phyloP scores from a whole-genome alignment of 30 jellyfish, hydroid and myxozoan genomes.

The Pseudorhiza aurosa region DNA sequence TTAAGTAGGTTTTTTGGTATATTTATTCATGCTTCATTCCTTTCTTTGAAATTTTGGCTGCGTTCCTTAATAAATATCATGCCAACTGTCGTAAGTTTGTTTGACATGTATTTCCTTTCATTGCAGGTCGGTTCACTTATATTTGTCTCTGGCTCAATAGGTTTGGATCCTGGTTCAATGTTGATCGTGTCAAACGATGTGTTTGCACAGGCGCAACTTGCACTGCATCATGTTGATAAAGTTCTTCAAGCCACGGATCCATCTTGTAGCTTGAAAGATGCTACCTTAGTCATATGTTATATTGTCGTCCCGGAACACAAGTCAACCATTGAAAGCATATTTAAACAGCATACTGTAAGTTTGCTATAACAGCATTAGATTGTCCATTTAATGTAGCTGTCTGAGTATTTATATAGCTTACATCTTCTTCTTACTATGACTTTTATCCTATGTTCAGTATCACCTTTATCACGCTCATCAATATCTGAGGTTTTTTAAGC shows the following conservation, averaged over 20 bases:
- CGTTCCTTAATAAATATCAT: too few relatives aligned
- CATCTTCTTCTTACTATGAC: too few relatives aligned
- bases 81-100: too few relatives aligned
- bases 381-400: too few relatives aligned
- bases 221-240: constrained; percentile 67
- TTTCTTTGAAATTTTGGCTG: too few relatives aligned
- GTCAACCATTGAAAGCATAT: constrained; percentile 11
- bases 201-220: constrained; percentile 55
- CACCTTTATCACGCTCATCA: too few relatives aligned
- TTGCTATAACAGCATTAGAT: too few relatives aligned
- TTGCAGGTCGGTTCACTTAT: constrained; percentile 53
- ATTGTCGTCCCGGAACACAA: constrained; percentile 12
- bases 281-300: constrained; percentile 61
- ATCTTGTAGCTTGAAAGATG: constrained; percentile 6
- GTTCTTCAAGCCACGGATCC: constrained; percentile 55
- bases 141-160: constrained; percentile 85
- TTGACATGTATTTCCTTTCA: not conserved
- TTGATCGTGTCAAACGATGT: constrained; percentile 32
- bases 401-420: too few relatives aligned
- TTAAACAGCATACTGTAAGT: constrained; percentile 16
- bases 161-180: constrained; percentile 79
- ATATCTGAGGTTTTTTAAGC: too few relatives aligned
- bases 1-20: too few relatives aligned
- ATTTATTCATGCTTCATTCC: too few relatives aligned
- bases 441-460: too few relatives aligned